A percentile compares a stretch with the other conserved stretches of the same genome.
Conservation (phyloP, 2,888 invertebrate genomes). For the Ophion ellenae region DNA sequence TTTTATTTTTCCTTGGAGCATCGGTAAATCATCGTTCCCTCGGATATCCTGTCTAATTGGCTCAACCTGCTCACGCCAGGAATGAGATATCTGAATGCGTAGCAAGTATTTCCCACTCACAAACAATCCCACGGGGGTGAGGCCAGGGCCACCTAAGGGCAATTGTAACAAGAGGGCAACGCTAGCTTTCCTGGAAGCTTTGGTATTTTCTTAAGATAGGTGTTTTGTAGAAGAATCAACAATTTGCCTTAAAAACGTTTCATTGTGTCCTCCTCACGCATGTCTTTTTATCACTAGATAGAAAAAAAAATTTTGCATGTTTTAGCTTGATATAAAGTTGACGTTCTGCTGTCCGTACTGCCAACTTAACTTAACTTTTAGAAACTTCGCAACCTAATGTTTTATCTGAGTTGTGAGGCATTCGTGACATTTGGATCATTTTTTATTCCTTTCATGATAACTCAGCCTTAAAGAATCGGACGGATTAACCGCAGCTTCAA, state of each 20-base stretch:
- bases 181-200: neutral
- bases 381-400: too few relatives aligned
- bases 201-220: neutral
- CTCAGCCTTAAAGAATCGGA: too few relatives aligned
- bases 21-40: constrained; percentile 26
- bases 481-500: too few relatives aligned
- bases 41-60: constrained; percentile 9
- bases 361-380: too few relatives aligned
- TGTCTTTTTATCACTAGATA: too few relatives aligned
- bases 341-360: too few relatives aligned
- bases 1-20: neutral
- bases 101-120: neutral
- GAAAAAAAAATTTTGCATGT: too few relatives aligned
- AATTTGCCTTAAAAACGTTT: neutral
- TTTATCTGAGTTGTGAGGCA: too few relatives aligned
- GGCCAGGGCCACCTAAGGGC: neutral
- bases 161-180: neutral
- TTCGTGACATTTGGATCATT: too few relatives aligned
- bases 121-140: neutral
- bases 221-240: neutral
- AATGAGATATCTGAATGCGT: constrained; percentile 7
- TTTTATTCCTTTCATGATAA: too few relatives aligned
- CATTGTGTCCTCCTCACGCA: too few relatives aligned
- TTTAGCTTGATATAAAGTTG: too few relatives aligned
- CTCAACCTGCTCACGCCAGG: neutral